Percentiles rank a stretch among this genome's conserved stretches.
These are phyloP conservation scores for Melinaea menophilus DNA, from an alignment of 2,888 invertebrate genomes.

Conservation along the genomic window DNA sequence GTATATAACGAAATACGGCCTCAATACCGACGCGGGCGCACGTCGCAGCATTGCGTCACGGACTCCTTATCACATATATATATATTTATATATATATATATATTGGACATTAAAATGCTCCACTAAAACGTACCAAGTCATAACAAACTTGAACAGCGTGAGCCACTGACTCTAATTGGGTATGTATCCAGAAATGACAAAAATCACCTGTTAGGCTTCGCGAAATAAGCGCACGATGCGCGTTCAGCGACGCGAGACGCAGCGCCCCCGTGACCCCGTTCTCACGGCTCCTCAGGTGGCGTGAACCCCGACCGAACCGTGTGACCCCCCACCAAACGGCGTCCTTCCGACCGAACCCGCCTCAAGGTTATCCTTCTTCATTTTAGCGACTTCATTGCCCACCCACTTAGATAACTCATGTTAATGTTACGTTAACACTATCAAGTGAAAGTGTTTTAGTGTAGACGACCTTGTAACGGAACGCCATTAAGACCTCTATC, in stretches of 20 bases:
- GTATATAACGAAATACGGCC: conserved; percentile 37
- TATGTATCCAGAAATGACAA: neutral
- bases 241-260: conserved; percentile 61
- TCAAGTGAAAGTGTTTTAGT: conserved; percentile 60
- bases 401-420: neutral
- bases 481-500: too few relatives aligned
- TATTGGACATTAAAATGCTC: neutral
- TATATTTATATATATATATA: too few relatives aligned
- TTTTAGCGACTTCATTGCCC: too few relatives aligned
- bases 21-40: conserved; percentile 37
- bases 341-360: conserved; percentile 12
- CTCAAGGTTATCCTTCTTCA: neutral
- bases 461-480: conserved; percentile 54
- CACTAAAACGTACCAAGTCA: neutral
- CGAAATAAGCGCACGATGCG: conserved; percentile 30
- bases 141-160: too few relatives aligned
- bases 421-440: neutral
- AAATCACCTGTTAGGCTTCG: neutral
- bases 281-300: conserved; percentile 54
- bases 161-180: too few relatives aligned
- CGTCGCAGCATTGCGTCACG: conserved; percentile 45
- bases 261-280: conserved; percentile 71
- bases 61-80: conserved; percentile 15
- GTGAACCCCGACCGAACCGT: conserved; percentile 45
- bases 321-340: conserved; percentile 44